phyloP scores from a whole-genome alignment of 2,113 vertebrate genomes.

The Heptranchias perlo region DNA sequence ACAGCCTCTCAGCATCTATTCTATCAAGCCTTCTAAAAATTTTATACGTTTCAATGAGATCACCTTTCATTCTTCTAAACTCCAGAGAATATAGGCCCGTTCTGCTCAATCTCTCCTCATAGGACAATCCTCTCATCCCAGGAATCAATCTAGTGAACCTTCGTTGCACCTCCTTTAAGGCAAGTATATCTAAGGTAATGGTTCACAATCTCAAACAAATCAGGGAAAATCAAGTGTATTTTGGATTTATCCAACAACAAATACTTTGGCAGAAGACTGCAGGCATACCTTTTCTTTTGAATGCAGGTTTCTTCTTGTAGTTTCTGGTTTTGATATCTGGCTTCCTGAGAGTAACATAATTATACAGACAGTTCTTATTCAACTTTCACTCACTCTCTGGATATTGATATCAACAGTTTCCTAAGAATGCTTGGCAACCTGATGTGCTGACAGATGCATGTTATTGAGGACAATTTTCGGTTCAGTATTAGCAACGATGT shows the following conservation, averaged over 20 bases:
- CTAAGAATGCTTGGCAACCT: background rate
- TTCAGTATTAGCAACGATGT: background rate
- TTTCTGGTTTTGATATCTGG: background rate
- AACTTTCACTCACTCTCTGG: background rate
- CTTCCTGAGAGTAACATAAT: background rate
- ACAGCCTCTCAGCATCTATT: no score
- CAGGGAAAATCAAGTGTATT: background rate
- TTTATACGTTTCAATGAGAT: no score
- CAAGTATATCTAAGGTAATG: no score
- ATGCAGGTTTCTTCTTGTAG: background rate
- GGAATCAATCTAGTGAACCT: no score
- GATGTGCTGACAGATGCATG: background rate
- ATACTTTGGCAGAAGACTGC: background rate
- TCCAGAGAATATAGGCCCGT: no score
- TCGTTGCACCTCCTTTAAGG: no score
- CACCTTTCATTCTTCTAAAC: no score
- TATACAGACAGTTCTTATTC: background rate
- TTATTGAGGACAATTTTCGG: constrained; percentile 15
- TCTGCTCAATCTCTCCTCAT: no score
- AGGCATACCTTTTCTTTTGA: background rate
- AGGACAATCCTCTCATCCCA: no score
- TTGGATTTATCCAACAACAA: background rate
- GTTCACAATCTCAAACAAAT: constrained; percentile 2
- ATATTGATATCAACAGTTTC: constrained; percentile 18
- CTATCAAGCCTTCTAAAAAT: no score